A percentile compares a stretch with the other conserved stretches of the same genome.
Evolutionary conservation across 2,797 vertebrate species (phyloP).

Genomic region (Cuculus canorus): DNA sequence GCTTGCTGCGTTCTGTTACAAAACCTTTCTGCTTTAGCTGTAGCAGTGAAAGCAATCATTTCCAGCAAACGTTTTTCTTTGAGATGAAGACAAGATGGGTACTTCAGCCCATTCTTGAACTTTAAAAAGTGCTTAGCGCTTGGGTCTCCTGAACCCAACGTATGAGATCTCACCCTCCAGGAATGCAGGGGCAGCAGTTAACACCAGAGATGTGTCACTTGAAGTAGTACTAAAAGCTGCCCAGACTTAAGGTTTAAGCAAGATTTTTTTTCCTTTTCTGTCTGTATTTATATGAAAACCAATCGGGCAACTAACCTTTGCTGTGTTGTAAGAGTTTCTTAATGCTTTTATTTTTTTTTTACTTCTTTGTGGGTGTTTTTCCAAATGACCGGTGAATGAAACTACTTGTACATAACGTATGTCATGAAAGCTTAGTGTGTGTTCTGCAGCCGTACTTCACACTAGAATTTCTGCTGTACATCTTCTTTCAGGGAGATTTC

Average conservation of each 20-base stretch:
- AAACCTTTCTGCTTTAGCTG: background rate
- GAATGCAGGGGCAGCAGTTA: background rate
- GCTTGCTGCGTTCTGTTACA: background rate
- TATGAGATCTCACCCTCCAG: background rate
- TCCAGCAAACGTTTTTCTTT: constrained; percentile 4
- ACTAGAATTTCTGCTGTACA: background rate
- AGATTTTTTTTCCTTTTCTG: background rate
- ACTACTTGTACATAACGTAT: background rate
- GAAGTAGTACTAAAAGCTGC: background rate
- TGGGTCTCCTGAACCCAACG: background rate
- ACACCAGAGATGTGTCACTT: background rate
- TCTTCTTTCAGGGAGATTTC: background rate
- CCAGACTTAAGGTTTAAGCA: background rate
- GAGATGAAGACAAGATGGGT: background rate
- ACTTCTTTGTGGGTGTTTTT: background rate
- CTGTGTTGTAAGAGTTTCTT: background rate
- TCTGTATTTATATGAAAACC: background rate
- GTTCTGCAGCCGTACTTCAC: background rate
- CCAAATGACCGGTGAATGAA: background rate
- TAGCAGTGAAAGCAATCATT: background rate
- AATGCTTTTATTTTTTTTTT: background rate
- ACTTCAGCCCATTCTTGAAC: background rate
- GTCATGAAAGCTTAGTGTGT: background rate
- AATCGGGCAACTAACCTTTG: background rate
- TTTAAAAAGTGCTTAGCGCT: background rate